These are phyloP conservation scores for Eriosoma lanigerum DNA, from an alignment of 1,140 invertebrate species.

Conservation along the genomic window DNA sequence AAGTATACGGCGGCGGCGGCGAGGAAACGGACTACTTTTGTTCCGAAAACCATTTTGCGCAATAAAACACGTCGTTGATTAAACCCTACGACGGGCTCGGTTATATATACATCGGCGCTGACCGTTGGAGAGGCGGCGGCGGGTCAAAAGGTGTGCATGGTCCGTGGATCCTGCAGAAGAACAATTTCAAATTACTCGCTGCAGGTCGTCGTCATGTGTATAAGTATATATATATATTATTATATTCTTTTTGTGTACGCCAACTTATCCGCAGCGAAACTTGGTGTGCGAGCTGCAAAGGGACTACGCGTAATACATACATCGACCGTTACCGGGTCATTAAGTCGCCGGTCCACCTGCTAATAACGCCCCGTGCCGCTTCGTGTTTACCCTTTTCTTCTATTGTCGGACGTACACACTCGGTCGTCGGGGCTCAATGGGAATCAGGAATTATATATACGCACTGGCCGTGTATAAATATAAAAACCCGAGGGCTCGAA, in stretches of 20 bases:
- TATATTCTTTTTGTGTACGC: too few species aligned
- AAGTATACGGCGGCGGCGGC: background rate
- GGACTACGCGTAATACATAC: background rate
- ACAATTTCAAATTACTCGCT: slow-evolving; percentile 44
- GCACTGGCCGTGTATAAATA: background rate
- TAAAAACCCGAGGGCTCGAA: background rate
- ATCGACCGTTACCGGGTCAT: slow-evolving; percentile 45
- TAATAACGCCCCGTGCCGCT: background rate
- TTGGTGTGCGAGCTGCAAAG: too few species aligned
- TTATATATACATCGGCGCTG: too few species aligned
- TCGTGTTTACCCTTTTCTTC: slow-evolving; percentile 43
- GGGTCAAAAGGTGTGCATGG: slow-evolving; percentile 38
- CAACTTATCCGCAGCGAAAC: too few species aligned
- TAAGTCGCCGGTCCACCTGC: slow-evolving; percentile 32
- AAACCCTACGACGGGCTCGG: background rate
- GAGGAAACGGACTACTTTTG: background rate
- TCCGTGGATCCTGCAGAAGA: slow-evolving; percentile 31
- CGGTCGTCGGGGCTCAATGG: background rate
- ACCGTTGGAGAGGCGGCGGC: background rate
- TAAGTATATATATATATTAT: too few species aligned
- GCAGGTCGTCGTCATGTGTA: background rate
- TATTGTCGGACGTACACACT: background rate
- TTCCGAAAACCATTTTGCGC: slow-evolving; percentile 41
- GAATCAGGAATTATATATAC: background rate
- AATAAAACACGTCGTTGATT: slow-evolving; percentile 46